A percentile compares a stretch with the other conserved stretches of the same genome.
Evolutionary conservation across 2,113 vertebrate genomes (phyloP).

Genomic region (Perca schrenkii): DNA sequence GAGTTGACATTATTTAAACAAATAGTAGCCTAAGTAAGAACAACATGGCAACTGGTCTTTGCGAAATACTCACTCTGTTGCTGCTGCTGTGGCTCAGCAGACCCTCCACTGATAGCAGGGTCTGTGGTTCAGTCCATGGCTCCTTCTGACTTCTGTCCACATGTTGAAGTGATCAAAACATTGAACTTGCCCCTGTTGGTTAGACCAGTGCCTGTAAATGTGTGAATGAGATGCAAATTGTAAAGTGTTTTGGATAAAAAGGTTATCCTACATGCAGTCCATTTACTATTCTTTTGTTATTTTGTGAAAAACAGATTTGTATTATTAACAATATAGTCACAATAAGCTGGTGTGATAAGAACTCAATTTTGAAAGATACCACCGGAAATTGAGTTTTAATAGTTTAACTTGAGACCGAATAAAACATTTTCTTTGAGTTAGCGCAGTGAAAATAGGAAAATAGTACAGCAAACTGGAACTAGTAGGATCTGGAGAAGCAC

Average conservation of each 20-base stretch:
- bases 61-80: background rate
- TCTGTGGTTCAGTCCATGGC: background rate
- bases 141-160: background rate
- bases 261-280: background rate
- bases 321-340: too few species aligned
- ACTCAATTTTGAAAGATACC: conserved; percentile 60
- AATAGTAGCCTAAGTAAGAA: background rate
- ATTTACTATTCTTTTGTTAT: background rate
- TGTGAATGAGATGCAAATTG: background rate
- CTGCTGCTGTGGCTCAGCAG: background rate
- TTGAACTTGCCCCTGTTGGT: background rate
- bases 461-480: conserved; percentile 7
- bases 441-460: conserved; percentile 19
- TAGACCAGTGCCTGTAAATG: background rate
- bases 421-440: conserved; percentile 28
- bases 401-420: background rate
- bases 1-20: background rate
- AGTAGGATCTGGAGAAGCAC: conserved; percentile 23
- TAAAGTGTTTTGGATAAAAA: background rate
- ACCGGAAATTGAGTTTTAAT: conserved; percentile 24
- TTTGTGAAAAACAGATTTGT: too few species aligned
- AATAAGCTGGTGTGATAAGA: background rate
- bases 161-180: background rate
- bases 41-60: background rate
- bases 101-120: background rate